Evolutionary conservation across 2,797 vertebrate species (phyloP), one percentile per base, ranked within the genome.

Genomic region (Sparus aurata): DNA sequence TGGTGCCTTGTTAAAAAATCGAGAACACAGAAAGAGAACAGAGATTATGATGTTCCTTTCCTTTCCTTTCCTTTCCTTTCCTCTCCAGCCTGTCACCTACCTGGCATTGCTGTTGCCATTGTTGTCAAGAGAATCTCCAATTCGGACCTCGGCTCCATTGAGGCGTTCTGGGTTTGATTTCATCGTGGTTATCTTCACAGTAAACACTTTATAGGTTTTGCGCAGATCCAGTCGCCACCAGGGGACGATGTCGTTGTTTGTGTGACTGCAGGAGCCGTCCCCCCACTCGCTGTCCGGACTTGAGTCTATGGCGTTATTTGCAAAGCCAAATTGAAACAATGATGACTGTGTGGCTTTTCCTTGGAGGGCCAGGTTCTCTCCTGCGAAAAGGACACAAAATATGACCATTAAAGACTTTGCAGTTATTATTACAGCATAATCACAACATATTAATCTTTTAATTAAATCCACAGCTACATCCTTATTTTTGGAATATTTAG

Each of bases 191-290:
- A 94, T 59, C 3, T 61, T 85, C 2, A 95, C 71, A 20, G 85
- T 66, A 50, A 83, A 86, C 22, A 94, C 85, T 81, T 73, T 92
- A 16, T 91, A 85, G 0, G 45, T 83, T 52, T 57, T 85, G 30
- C 80, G 41, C 9, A 94, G 82, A 54, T 94, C 87, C 73, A 94
- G 69, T 23, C 92, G 78, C 94, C 94, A 94, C 94, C 94, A 94
- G 69, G 94, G 80, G 13, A 4, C 62, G 0, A 70, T 2, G 0
- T 82, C 20, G 0, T 1, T 0, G 0, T 0, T 0, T 0, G 92
- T 94, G 72, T 79, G 68, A 8, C 53, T 30, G 63, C 93, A 94
- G 38, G 91, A 80, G 3, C 43, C 79, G 4, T 13, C 3, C 0
- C 5, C 12, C 80, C 11, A 69, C 0, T 3, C 15, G 27, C 11